phyloP scores from a whole-genome alignment of 2,113 vertebrate genomes.

The Cheilinus undulatus region DNA sequence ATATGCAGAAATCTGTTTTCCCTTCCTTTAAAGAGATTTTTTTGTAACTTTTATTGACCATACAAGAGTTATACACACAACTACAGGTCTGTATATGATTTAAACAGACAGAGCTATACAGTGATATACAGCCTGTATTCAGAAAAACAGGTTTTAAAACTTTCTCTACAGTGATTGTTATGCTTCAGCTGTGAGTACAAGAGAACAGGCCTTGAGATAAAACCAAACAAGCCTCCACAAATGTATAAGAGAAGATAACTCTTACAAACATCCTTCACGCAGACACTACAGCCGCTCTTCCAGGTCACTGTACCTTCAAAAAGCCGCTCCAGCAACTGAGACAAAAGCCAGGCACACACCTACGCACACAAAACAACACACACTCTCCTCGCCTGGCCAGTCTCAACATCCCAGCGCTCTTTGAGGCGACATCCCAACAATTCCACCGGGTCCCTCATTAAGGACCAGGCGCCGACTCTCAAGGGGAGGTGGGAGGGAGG shows the following conservation, averaged over 20 bases:
- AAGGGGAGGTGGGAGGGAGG: constrained; percentile 40
- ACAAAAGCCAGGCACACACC: constrained; percentile 56
- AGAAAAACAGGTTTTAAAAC: background rate
- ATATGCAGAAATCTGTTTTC: no score
- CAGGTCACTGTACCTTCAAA: constrained; percentile 40
- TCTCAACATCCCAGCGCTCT: constrained; percentile 72
- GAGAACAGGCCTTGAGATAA: constrained; percentile 11
- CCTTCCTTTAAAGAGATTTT: no score
- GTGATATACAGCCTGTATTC: background rate
- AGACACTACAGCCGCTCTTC: constrained; percentile 16
- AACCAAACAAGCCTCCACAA: constrained; percentile 32
- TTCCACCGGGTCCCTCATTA: constrained; percentile 84
- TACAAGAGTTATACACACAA: no score
- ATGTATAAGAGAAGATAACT: constrained; percentile 32
- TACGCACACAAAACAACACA: constrained; percentile 34
- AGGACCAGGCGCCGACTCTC: constrained; percentile 68
- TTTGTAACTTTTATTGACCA: no score
- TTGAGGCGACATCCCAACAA: constrained; percentile 76
- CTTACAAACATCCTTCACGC: constrained; percentile 40
- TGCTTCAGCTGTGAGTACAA: background rate
- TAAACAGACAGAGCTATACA: background rate
- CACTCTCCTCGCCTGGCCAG: constrained; percentile 52
- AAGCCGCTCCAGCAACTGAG: constrained; percentile 51
- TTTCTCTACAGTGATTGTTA: constrained; percentile 2
- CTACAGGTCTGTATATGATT: background rate